Base-by-base conservation (phyloP, 1,140 invertebrate species). In the Neodiprion virginianus region DNA sequence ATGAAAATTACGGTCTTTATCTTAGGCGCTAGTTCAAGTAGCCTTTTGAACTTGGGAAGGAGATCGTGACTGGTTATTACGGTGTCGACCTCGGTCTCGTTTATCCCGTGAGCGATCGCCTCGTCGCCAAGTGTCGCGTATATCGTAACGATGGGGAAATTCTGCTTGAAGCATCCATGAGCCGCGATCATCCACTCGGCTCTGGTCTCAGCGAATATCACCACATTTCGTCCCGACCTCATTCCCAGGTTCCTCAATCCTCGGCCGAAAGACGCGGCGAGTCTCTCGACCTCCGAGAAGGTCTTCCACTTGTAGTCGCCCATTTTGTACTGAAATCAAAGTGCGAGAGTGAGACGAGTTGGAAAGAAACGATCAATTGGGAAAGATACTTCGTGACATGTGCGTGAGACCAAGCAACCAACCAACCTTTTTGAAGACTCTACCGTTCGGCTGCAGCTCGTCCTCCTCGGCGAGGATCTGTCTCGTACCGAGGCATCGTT, bases 71-170 rank as follows among this genome's bases (percentile, higher is more conserved):
- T 95, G 8, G 96, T 98, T 78, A 98, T 96, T 12, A 98, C 93
- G 12, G 95, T 93, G 67, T 92, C 93, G 0, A 97, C 97, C 89
- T 99, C 96, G 2, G 98, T 99, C 90, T 99, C 97, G 85, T 98
- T 98, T 77, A 99, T 95, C 53, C 95, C 97, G 86, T 99, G 97
- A 1, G 96, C 93, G 67, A 99, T 95, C 5, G 97, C 98, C 8
- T 99, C 98, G 79, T 99, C 96, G 7, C 98, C 98, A 0, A 99
- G 90, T 0, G 98, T 99, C 1, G 98, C 96, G 86, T 99, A 99
- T 74, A 99, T 94, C 0, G 98, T 99, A 0, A 98, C 97, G 77
- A 99, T 94, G 91, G 89, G 84, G 86, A 92, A 79, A 78, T 95
- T 97, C 86, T 96, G 95, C 83, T 96, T 97, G 87, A 99, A 98